Percentiles rank a stretch among this genome's conserved stretches.
Conservation (phyloP, 1,140 invertebrate genomes). For the Arion vulgaris region DNA sequence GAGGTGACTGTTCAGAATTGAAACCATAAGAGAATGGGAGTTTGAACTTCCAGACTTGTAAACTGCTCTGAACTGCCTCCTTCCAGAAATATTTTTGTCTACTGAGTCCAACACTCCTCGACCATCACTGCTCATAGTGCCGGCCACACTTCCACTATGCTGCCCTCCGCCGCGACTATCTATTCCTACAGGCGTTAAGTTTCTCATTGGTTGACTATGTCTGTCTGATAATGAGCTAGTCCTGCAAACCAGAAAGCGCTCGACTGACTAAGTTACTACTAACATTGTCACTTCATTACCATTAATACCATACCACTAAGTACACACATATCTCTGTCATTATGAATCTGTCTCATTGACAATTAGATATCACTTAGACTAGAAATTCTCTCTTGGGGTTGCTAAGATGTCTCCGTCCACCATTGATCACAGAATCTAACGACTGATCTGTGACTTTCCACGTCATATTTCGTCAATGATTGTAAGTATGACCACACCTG, state of each 20-base stretch:
- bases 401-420: background rate
- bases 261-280: background rate
- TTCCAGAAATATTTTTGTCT: background rate
- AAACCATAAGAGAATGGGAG: slow-evolving; percentile 1
- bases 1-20: slow-evolving; percentile 12
- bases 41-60: background rate
- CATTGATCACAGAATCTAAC: background rate
- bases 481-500: slow-evolving; percentile 24
- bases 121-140: background rate
- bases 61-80: slow-evolving; percentile 2
- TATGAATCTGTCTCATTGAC: background rate
- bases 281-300: background rate
- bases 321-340: slow-evolving; percentile 3
- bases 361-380: background rate
- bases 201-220: slow-evolving; percentile 27
- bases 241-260: slow-evolving; percentile 12
- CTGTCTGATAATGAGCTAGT: slow-evolving; percentile 8
- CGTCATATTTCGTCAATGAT: slow-evolving; percentile 2
- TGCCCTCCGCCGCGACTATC: background rate
- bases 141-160: background rate
- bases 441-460: background rate
- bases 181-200: slow-evolving; percentile 25
- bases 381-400: slow-evolving; percentile 10
- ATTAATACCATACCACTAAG: background rate
- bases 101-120: slow-evolving; percentile 19